Base-by-base conservation (phyloP, 2,113 vertebrate genomes). In the Trematocara unimaculatum region DNA sequence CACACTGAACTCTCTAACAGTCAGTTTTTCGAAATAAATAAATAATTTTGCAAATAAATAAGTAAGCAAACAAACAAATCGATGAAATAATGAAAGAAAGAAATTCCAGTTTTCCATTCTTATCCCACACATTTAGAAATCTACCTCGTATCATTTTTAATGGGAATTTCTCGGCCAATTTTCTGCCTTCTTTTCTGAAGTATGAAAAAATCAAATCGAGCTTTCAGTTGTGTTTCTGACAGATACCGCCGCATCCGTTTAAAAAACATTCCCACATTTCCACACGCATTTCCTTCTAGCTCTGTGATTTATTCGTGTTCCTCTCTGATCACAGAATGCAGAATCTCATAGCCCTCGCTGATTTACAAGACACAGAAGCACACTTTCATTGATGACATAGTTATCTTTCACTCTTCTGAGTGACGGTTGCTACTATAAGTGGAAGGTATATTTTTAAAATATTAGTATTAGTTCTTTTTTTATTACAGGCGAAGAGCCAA, bases 281-380 rank as follows among this genome's bases (percentile, higher is more conserved):
- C 83, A 67, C 14, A 82, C 26, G 64, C 79, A 91, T 91, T 91
- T 93, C 78, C 90, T 85, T 70, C 35, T 58, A 29, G 8, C 49
- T n/a, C 54, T 72, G n/a, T 89, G 89, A 93, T 92, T 87, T 85
- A 87, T 94, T 93, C 89, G 87, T 89, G 82, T 51, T 56, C 29
- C 86, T 79, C 56, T 72, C 79, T 47, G 53, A 56, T 78, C 87
- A 64, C 62, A 56, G 14, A 35, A 86, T 51, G 72, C 70, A 79
- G 84, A 64, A 42, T 86, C 85, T 45, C 20, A 17, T 82, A 62
- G 81, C 40, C 23, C 47, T 47, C 33, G 7, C 33, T 9, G 54
- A 29, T 82, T 83, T 26, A 60, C 53, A 80, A 35, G 26, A 51
- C 35, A 81, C 81, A 26, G 29, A 85, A 64, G 13, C 77, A 53